phyloP scores from a whole-genome alignment of 2,888 invertebrate genomes.

The Agriopis leucophaearia region DNA sequence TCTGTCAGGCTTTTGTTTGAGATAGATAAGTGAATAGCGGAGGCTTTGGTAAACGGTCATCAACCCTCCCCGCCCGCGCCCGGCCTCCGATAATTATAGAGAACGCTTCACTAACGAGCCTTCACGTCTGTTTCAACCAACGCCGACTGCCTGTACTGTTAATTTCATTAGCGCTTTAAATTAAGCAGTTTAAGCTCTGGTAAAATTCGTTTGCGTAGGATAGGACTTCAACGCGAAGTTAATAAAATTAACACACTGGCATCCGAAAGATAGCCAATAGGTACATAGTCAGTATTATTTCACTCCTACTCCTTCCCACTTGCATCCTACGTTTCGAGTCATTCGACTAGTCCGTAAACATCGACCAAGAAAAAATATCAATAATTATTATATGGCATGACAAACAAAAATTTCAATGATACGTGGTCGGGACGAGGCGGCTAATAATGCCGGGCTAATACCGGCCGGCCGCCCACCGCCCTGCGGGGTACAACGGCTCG shows the following conservation, averaged over 20 bases:
- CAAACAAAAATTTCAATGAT: slow-evolving; percentile 78
- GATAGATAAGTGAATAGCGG: slow-evolving; percentile 80
- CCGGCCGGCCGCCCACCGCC: slow-evolving; percentile 60
- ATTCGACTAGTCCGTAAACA: slow-evolving; percentile 20
- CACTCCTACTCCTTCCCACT: slow-evolving; percentile 30
- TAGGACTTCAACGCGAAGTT: slow-evolving; percentile 12
- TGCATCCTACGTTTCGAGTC: slow-evolving; percentile 23
- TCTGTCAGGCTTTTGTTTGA: slow-evolving; percentile 74
- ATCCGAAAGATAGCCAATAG: slow-evolving; percentile 1
- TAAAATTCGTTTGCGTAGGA: slow-evolving; percentile 39
- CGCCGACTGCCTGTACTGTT: slow-evolving; percentile 50
- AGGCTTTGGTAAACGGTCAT: slow-evolving; percentile 72
- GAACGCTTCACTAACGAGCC: slow-evolving; percentile 71
- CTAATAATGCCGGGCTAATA: slow-evolving; percentile 63
- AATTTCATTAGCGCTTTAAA: slow-evolving; percentile 50
- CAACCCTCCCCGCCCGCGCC: slow-evolving; percentile 61
- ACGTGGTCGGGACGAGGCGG: slow-evolving; percentile 67
- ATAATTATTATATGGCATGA: slow-evolving; percentile 75
- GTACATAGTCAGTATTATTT: slow-evolving; percentile 20
- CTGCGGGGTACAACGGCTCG: slow-evolving; percentile 55
- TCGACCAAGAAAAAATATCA: slow-evolving; percentile 35
- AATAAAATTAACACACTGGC: slow-evolving; percentile 25
- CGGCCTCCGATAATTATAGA: slow-evolving; percentile 71
- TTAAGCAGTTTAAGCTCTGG: slow-evolving; percentile 45
- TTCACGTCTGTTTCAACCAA: slow-evolving; percentile 54